These are phyloP conservation scores for Orchestes rusci DNA, from an alignment of 2,888 invertebrate species.

Conservation along the genomic window DNA sequence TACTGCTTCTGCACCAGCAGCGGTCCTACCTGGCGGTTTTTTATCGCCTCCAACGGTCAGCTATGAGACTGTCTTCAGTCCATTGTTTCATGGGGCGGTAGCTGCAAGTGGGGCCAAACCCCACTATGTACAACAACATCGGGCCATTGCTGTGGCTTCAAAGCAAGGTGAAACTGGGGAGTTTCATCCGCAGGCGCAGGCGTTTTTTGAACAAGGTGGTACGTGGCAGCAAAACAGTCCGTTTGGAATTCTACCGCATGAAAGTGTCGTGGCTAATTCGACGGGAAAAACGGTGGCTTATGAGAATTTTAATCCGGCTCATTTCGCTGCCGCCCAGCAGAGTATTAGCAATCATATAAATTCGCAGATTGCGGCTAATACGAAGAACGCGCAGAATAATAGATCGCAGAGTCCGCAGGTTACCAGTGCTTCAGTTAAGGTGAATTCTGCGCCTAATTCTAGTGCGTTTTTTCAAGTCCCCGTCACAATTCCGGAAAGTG, in stretches of 20 bases:
- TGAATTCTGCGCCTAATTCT: conserved; percentile 40
- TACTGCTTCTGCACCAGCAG: conserved; percentile 54
- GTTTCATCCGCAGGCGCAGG: conserved; percentile 51
- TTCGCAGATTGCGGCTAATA: conserved; percentile 48
- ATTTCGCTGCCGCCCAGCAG: conserved; percentile 54
- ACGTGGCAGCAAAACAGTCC: conserved; percentile 76
- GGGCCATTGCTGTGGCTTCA: conserved; percentile 50
- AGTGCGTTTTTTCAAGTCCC: conserved; percentile 54
- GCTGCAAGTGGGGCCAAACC: conserved; percentile 53
- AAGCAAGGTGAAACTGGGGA: conserved; percentile 39
- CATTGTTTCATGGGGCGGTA: conserved; percentile 65
- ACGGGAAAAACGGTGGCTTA: conserved; percentile 48
- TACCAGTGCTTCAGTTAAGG: conserved; percentile 30
- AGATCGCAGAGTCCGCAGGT: conserved; percentile 48
- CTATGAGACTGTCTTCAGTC: conserved; percentile 77
- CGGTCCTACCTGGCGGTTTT: conserved; percentile 66
- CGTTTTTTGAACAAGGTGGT: conserved; percentile 64
- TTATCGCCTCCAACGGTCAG: conserved; percentile 67
- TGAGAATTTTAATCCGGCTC: conserved; percentile 62
- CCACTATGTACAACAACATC: conserved; percentile 57
- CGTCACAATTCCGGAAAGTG: conserved; percentile 50
- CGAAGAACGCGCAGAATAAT: conserved; percentile 34
- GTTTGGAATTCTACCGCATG: conserved; percentile 71
- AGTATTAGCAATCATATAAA: conserved; percentile 60
- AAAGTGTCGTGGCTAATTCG: conserved; percentile 61